Percentiles rank a stretch among this genome's conserved stretches.
Conservation (phyloP, 2,888 invertebrate species). For the Torymus texanus region DNA sequence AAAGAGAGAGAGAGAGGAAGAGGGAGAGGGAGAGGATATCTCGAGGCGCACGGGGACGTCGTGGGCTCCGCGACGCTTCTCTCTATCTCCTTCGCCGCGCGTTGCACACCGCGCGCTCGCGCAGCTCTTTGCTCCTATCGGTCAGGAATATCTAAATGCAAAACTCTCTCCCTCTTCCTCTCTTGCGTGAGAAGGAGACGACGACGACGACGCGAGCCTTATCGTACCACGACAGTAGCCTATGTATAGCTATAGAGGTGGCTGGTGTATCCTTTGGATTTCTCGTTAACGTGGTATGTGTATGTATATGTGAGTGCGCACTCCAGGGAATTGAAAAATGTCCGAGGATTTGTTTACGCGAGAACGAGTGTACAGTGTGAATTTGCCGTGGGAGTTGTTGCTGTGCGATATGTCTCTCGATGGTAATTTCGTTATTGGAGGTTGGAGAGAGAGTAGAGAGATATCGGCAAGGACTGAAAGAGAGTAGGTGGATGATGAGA, state of each 20-base stretch:
- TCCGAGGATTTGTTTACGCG: not conserved
- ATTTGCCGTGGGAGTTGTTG: too few species aligned
- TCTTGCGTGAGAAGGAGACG: too few species aligned
- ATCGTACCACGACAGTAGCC: constrained; percentile 21
- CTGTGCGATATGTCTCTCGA: too few species aligned
- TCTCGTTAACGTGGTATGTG: not conserved
- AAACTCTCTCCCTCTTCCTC: constrained; percentile 33
- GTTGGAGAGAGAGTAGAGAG: too few species aligned
- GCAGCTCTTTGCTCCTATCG: constrained; percentile 38
- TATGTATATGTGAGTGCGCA: not conserved
- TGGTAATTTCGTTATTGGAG: too few species aligned
- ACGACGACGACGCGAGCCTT: constrained; percentile 15
- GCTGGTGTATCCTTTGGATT: too few species aligned
- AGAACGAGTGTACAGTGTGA: not conserved
- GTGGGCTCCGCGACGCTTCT: constrained; percentile 20
- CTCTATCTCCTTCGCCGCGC: not conserved
- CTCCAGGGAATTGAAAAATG: not conserved
- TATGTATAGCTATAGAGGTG: not conserved
- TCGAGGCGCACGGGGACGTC: constrained; percentile 8
- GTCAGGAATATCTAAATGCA: constrained; percentile 56
- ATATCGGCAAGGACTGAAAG: too few species aligned
- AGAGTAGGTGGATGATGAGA: too few species aligned
- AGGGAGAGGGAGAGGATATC: constrained; percentile 34
- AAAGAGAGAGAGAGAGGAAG: not conserved
- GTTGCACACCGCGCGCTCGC: not conserved